Base-by-base conservation (phyloP, 2,888 invertebrate genomes). In the Lochmaea capreae region DNA sequence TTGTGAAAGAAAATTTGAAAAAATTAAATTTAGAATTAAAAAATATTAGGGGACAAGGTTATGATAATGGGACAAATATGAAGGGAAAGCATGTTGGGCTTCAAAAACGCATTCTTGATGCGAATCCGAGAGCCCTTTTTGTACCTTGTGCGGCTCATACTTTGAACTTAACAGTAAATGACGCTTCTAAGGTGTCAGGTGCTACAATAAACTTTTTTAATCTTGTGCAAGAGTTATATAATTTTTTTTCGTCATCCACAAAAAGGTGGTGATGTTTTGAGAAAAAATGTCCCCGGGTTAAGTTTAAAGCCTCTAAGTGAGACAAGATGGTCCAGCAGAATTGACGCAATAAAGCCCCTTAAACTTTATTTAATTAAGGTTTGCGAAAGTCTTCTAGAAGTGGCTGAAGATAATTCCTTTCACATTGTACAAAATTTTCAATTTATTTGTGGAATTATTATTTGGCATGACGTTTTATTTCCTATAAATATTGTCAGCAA, bases 261-360 rank as follows among this genome's bases (percentile, higher is more conserved):
- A 49, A 49, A 49, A 49, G 49, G 49, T 49, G 14, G 49, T 3
- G n/a, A 49, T 18, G 46, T 43, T 43, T 3, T 65, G 8, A 43
- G 65, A 46, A 65, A 49, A 65, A 39, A 63, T 63, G 63, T 63
- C 63, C 46, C 33, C 42, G 63, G 63, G 43, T 43, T 63, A 42
- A 63, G 63, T 63, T 42, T 63, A 39, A 63, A 63, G 49, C 65
- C 49, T 65, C 65, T 65, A 65, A 65, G 65, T 49, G 65, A 65
- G 65, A 65, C 65, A 65, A 65, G 65, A 65, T 65, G 65, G 65
- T 65, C 65, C 65, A 52, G 65, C 65, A 65, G 65, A 65, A 65
- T 65, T 46, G 65, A 65, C 10, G n/a, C 65, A 65, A 65, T 65
- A 65, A 65, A 65, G 12, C 26, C 26, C 26, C 26, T 33, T 4